Evolutionary conservation across 2,888 invertebrate species (phyloP), one percentile per base, ranked within the genome.

Genomic region (Ischnura elegans): DNA sequence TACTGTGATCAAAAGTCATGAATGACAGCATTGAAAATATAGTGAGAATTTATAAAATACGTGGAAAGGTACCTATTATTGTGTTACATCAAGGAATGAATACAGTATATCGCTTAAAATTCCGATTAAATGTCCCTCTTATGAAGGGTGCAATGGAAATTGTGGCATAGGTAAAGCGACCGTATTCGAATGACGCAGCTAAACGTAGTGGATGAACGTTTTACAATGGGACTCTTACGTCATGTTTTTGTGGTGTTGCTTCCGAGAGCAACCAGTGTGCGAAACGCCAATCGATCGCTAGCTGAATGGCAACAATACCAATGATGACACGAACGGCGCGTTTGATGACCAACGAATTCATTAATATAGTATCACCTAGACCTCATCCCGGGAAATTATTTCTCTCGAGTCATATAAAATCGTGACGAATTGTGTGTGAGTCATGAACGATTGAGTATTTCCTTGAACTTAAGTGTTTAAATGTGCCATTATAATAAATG

Each of bases 341-440:
- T 76, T 10, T 10, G 76, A 76, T 76, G 76, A 76, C 76, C 76
- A 76, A 76, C 76, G 76, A 76, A 76, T 76, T 29, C 76, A 76
- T 76, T 76, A 76, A 76, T 76, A 36, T 76, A 29, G 36, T 76
- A 76, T 76, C 36, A 36, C 76, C 76, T 76, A 36, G 76, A 36
- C 76, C 76, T 6, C 3, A 36, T 76, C 76, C 36, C 10, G 25
- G 76, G 36, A 76, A 76, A 76, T 76, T 76, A 36, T 76, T 76
- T 76, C 16, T 76, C 76, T 36, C 36, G 76, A 76, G 10, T 76
- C 76, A 76, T 36, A 2, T 19, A 13, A 1, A 76, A 13, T 36
- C 76, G 4, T 13, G 76, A n/a, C n/a, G 13, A 3, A 13, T 3
- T n/a, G 29, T 76, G 76, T 16, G 16, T 76, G 76, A 36, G 36